Conservation (phyloP, 1,140 invertebrate species). For the Drosophila bifasciata region DNA sequence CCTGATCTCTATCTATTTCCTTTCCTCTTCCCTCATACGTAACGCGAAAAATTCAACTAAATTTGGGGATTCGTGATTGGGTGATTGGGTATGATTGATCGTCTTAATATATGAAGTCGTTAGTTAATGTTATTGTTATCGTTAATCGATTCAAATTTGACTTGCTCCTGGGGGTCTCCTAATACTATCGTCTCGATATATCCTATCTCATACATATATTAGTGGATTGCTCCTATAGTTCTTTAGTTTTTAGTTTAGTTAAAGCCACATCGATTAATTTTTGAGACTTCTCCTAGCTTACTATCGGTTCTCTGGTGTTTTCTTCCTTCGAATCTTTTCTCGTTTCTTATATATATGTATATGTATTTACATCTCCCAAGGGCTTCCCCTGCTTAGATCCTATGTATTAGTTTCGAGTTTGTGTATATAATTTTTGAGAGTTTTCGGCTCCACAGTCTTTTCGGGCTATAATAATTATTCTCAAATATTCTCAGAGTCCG, state of each 20-base stretch:
- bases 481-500: slow-evolving; percentile 54
- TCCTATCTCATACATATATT: slow-evolving; percentile 30
- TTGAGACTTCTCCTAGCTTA: slow-evolving; percentile 45
- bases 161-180: slow-evolving; percentile 46
- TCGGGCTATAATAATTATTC: slow-evolving; percentile 76
- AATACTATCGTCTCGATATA: slow-evolving; percentile 46
- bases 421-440: slow-evolving; percentile 79
- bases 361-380: slow-evolving; percentile 7
- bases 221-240: slow-evolving; percentile 34
- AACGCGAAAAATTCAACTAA: slow-evolving; percentile 77
- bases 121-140: slow-evolving; percentile 50
- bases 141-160: slow-evolving; percentile 71
- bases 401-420: slow-evolving; percentile 47
- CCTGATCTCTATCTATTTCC: not conserved
- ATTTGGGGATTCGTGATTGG: slow-evolving; percentile 45
- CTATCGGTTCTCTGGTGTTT: slow-evolving; percentile 42
- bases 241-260: slow-evolving; percentile 56
- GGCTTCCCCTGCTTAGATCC: slow-evolving; percentile 31
- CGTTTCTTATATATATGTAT: slow-evolving; percentile 26
- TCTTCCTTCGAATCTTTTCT: slow-evolving; percentile 30
- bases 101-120: slow-evolving; percentile 32
- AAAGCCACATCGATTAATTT: slow-evolving; percentile 82
- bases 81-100: slow-evolving; percentile 25
- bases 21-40: slow-evolving; percentile 52
- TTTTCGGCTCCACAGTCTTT: slow-evolving; percentile 83